Evolutionary conservation across 1,140 invertebrate species (phyloP).

Genomic region (Platorchestia sp.): DNA sequence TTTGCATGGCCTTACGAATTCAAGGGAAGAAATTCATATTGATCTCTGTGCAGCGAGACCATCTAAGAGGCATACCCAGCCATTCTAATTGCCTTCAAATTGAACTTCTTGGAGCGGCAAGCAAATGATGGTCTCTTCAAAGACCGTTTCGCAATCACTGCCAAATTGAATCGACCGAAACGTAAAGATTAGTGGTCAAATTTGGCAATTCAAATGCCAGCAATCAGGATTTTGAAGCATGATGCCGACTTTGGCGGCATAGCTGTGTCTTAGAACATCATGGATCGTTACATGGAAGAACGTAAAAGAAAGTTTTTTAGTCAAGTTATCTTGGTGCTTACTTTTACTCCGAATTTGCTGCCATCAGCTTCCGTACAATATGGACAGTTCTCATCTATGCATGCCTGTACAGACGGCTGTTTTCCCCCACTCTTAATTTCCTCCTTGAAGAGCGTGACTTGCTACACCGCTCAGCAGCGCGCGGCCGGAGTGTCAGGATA

Average conservation of each 20-base stretch:
- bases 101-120: constrained; percentile 54
- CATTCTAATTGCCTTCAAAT: constrained; percentile 50
- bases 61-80: background rate
- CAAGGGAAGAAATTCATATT: background rate
- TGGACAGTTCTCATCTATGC: background rate
- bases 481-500: no score
- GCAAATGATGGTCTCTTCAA: constrained; percentile 38
- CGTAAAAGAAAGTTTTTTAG: background rate
- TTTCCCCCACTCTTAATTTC: background rate
- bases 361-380: background rate
- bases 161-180: constrained; percentile 3
- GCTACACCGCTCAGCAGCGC: no score
- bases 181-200: constrained; percentile 14
- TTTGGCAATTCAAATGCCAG: constrained; percentile 2
- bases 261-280: background rate
- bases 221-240: background rate
- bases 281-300: background rate
- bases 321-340: background rate
- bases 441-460: background rate
- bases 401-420: background rate
- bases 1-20: background rate
- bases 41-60: background rate
- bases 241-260: background rate
- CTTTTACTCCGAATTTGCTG: background rate
- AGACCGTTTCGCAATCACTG: background rate